A percentile compares a stretch with the other conserved stretches of the same genome.
phyloP scores from a whole-genome alignment of 2,888 invertebrate genomes.

The Cybosia mesomella region DNA sequence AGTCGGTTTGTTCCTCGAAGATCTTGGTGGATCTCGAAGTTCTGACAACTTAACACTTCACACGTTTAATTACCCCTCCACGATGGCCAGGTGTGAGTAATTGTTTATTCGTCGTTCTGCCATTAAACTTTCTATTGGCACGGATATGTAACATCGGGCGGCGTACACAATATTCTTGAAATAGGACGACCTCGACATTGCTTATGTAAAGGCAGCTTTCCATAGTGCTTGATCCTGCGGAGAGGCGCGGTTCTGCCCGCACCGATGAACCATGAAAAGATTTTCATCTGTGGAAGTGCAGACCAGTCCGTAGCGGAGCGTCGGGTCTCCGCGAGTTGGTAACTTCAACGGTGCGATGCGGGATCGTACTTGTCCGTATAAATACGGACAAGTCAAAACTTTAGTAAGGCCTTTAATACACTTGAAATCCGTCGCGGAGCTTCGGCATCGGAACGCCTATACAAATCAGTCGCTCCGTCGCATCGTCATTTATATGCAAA shows the following conservation, averaged over 20 bases:
- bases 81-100: not conserved
- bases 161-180: conserved; percentile 5
- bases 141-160: not conserved
- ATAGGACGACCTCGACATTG: conserved; percentile 6
- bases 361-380: too few species aligned
- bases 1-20: too few species aligned
- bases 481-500: too few species aligned
- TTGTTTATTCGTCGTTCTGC: not conserved
- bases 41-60: not conserved
- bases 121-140: conserved; percentile 2
- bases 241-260: not conserved
- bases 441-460: too few species aligned
- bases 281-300: not conserved
- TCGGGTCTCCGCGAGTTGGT: too few species aligned
- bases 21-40: too few species aligned
- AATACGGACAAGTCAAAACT: too few species aligned
- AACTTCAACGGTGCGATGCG: too few species aligned
- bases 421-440: too few species aligned
- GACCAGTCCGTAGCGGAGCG: not conserved
- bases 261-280: not conserved
- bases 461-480: too few species aligned
- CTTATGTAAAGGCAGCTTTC: not conserved
- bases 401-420: too few species aligned
- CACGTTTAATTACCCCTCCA: not conserved
- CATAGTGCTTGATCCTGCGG: not conserved